Percentiles rank a stretch among this genome's conserved stretches.
These are phyloP conservation scores for Urophycis tenuis DNA, from an alignment of 2,797 vertebrate genomes.

Conservation along the genomic window DNA sequence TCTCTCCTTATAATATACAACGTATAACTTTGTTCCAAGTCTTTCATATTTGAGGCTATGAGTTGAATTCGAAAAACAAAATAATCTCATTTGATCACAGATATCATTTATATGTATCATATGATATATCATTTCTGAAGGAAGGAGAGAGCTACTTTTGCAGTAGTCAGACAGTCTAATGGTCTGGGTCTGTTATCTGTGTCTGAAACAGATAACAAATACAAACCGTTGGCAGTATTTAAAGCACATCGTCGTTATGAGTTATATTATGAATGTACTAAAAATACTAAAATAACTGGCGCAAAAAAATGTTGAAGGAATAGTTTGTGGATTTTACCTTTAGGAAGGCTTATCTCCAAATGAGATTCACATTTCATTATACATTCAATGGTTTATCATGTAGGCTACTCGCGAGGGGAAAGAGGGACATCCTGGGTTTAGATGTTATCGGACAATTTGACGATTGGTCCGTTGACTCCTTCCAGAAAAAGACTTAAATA, in stretches of 20 bases:
- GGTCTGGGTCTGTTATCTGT: not conserved
- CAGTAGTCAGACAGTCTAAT: not conserved
- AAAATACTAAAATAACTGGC: not conserved
- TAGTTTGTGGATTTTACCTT: not conserved
- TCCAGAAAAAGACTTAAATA: too few relatives aligned
- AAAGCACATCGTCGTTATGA: not conserved
- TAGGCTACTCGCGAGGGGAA: not conserved
- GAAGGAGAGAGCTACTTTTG: not conserved
- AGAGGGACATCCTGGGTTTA: not conserved
- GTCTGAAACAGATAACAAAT: not conserved
- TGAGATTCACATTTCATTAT: not conserved
- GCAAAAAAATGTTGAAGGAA: not conserved
- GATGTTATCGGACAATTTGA: not conserved
- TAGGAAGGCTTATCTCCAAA: not conserved
- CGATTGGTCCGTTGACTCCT: not conserved
- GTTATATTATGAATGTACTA: not conserved
- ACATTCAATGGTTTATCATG: too few relatives aligned
- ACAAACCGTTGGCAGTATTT: not conserved
- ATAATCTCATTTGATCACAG: not conserved
- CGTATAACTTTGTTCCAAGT: not conserved
- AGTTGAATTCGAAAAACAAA: not conserved
- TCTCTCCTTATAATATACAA: not conserved
- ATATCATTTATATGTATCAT: not conserved
- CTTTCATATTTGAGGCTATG: not conserved
- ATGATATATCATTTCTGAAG: not conserved